phyloP scores from a whole-genome alignment of 2,888 invertebrate genomes.

The Diaprepes abbreviatus region DNA sequence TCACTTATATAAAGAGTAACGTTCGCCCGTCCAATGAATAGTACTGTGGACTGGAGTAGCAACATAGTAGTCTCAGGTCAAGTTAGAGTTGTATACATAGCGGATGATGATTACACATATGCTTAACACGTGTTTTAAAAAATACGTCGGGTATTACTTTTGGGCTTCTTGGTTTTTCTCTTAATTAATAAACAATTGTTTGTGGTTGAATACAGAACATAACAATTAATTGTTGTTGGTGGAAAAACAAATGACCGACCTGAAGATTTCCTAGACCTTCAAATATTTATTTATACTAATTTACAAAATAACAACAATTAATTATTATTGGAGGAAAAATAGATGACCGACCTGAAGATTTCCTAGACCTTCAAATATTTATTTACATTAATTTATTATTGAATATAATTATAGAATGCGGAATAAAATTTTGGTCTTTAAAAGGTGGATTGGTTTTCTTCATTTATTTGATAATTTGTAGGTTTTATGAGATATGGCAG shows the following conservation, averaged over 20 bases:
- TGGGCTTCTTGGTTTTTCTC: slow-evolving; percentile 14
- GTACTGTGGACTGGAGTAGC: background rate
- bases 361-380: background rate
- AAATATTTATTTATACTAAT: no score
- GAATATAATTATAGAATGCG: no score
- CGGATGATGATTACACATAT: slow-evolving; percentile 44
- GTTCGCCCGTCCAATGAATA: no score
- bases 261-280: background rate
- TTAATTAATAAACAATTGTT: slow-evolving; percentile 5
- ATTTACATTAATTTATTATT: no score
- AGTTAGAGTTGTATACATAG: slow-evolving; percentile 29
- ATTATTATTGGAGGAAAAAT: background rate
- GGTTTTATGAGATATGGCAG: no score
- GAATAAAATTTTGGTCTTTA: no score
- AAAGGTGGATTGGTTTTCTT: no score
- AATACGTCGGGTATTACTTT: slow-evolving; percentile 48
- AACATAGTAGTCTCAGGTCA: slow-evolving; percentile 20
- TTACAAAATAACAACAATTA: background rate
- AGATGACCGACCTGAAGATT: background rate
- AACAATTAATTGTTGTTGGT: background rate
- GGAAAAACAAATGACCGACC: background rate
- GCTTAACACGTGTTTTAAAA: slow-evolving; percentile 53
- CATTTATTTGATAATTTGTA: no score
- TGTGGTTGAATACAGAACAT: background rate
- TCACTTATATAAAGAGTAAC: no score